Base-by-base conservation (phyloP, 1,140 invertebrate genomes). In the Penaeus vannamei region DNA sequence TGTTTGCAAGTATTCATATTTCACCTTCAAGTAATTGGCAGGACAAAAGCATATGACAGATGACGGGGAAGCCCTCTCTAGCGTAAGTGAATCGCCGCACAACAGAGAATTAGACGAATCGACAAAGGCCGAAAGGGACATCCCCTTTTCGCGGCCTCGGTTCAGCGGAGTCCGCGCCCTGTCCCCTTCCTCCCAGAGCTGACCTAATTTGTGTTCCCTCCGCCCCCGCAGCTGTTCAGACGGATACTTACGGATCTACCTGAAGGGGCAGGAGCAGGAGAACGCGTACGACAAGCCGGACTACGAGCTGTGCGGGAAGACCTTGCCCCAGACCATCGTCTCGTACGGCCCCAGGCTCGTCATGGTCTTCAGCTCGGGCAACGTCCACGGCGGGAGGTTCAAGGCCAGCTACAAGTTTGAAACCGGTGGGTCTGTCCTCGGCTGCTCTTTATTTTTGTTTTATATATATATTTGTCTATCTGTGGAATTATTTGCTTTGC, bases 261-360 rank as follows among this genome's bases (percentile, higher is more conserved):
- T 98, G 46, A 97, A 97, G 92, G 97, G 97, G 7, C 97, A 98
- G 93, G 97, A 98, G 93, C 96, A 96, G n/a, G 96, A 96, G 77
- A 97, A 97, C 93, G 97, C 96, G 36, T 97, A 98, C 92, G 97
- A 98, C 92, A 98, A 98, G 93, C 97, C 97, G 92, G 97, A 99
- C 93, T 95, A 97, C 92, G 97, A 98, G 93, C 95, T 98, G 92
- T 99, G 98, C 93, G 98, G 98, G 12, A 95, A 96, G 89, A 92
- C 93, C 2, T 83, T 93, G 29, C 96, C 97, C 26, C 95, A 95
- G 46, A 94, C 94, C 32, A 94, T 97, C 69, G 95, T 97, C 83
- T 98, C 97, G 61, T 97, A 98, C 92, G 97, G 97, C 0, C 97
- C 98, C n/a, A 94, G 98, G 42, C 95, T 99, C 84, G 96, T 98